Percentiles rank a stretch among this genome's conserved stretches.
Conservation (phyloP, 92 coral and sea anemone genomes). For the Montipora capitata region DNA sequence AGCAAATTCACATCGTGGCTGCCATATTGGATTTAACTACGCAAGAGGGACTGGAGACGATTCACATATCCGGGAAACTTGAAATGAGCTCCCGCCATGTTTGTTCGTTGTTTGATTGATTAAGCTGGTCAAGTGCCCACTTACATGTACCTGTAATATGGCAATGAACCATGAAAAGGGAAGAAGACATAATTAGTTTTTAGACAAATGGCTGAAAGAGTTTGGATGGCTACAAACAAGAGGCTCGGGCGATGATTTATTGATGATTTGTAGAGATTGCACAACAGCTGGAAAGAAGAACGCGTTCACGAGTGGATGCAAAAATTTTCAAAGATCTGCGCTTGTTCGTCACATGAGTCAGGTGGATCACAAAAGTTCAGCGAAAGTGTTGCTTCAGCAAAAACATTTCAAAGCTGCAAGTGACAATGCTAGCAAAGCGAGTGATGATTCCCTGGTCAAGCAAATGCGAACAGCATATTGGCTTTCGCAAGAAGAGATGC, state of each 20-base stretch:
- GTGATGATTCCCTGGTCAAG: constrained; percentile 14
- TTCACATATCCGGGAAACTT: constrained; percentile 25
- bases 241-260: constrained; percentile 42
- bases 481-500: constrained; percentile 26
- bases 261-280: constrained; percentile 49
- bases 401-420: constrained; percentile 13
- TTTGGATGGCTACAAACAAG: constrained; percentile 47
- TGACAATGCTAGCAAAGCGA: constrained; percentile 38
- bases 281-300: constrained; percentile 50
- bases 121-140: not conserved
- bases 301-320: constrained; percentile 32
- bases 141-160: too few species aligned
- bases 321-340: constrained; percentile 22
- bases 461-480: constrained; percentile 37
- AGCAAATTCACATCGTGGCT: constrained; percentile 31
- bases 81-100: constrained; percentile 47
- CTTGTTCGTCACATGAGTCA: constrained; percentile 21
- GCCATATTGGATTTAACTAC: constrained; percentile 39
- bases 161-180: constrained; percentile 29
- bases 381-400: constrained; percentile 5
- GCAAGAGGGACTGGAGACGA: constrained; percentile 52
- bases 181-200: constrained; percentile 35
- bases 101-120: constrained; percentile 20
- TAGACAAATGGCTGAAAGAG: constrained; percentile 56
- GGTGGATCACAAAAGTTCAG: constrained; percentile 48